Conservation (phyloP, 23 tunicate species). For the Corella eumyota region DNA sequence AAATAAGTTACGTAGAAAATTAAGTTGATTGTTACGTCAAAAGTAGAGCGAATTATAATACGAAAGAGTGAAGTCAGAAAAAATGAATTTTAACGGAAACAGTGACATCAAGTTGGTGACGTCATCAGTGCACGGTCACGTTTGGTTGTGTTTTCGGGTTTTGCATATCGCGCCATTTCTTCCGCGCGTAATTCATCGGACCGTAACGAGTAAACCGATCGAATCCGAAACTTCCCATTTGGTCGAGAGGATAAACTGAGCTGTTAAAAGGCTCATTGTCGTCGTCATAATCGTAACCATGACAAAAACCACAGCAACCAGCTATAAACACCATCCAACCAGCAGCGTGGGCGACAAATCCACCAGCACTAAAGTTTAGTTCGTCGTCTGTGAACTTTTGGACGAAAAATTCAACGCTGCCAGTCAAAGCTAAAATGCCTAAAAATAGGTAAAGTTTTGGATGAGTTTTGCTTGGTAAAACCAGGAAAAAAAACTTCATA, state of each 20-base stretch:
- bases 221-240: background rate
- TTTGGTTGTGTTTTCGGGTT: background rate
- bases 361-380: constrained; percentile 24
- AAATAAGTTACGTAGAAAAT: too few relatives aligned
- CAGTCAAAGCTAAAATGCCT: constrained; percentile 43
- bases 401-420: constrained; percentile 37
- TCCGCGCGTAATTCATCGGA: constrained; percentile 36
- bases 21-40: too few relatives aligned
- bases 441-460: background rate
- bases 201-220: constrained; percentile 6
- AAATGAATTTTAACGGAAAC: too few relatives aligned
- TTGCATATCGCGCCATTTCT: constrained; percentile 43
- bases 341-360: constrained; percentile 33
- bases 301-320: constrained; percentile 57
- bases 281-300: constrained; percentile 39
- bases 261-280: background rate
- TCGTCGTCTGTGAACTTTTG: constrained; percentile 28
- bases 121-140: background rate
- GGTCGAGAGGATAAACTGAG: constrained; percentile 11
- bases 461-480: too few relatives aligned
- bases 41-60: too few relatives aligned
- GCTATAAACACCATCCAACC: constrained; percentile 52
- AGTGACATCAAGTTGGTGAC: too few relatives aligned
- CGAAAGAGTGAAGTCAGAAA: too few relatives aligned
- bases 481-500: too few relatives aligned